A percentile compares a stretch with the other conserved stretches of the same genome.
phyloP scores from a whole-genome alignment of 2,113 vertebrate species.

The Ranitomeya imitator region DNA sequence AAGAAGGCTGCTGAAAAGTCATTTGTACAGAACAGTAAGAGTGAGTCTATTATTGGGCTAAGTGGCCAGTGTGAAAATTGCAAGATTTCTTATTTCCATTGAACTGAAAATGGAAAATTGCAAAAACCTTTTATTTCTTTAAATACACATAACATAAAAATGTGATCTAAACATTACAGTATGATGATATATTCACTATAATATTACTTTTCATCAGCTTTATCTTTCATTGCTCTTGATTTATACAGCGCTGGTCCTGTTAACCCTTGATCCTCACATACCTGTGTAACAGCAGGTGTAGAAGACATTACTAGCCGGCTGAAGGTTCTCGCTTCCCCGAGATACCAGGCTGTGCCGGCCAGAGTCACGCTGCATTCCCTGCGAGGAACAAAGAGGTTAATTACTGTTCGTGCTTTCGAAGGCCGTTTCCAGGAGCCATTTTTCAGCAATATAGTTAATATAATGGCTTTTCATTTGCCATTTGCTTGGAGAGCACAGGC shows the following conservation, averaged over 20 bases:
- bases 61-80: too few species aligned
- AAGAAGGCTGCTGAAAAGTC: too few species aligned
- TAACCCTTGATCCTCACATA: neutral
- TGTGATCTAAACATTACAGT: too few species aligned
- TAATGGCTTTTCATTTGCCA: slow-evolving; percentile 54
- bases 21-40: too few species aligned
- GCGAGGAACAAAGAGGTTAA: slow-evolving; percentile 51
- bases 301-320: neutral
- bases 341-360: neutral
- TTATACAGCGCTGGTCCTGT: neutral
- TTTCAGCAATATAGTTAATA: slow-evolving; percentile 51
- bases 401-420: slow-evolving; percentile 28
- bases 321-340: neutral
- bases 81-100: too few species aligned
- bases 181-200: neutral
- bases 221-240: neutral
- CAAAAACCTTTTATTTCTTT: too few species aligned
- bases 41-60: too few species aligned
- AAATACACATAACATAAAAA: too few species aligned
- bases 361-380: slow-evolving; percentile 7
- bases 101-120: too few species aligned
- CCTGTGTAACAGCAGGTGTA: neutral
- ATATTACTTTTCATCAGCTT: neutral
- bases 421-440: slow-evolving; percentile 36
- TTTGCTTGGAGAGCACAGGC: slow-evolving; percentile 34